Conservation (phyloP, 2,797 vertebrate genomes). For the Protonibea diacanthus region DNA sequence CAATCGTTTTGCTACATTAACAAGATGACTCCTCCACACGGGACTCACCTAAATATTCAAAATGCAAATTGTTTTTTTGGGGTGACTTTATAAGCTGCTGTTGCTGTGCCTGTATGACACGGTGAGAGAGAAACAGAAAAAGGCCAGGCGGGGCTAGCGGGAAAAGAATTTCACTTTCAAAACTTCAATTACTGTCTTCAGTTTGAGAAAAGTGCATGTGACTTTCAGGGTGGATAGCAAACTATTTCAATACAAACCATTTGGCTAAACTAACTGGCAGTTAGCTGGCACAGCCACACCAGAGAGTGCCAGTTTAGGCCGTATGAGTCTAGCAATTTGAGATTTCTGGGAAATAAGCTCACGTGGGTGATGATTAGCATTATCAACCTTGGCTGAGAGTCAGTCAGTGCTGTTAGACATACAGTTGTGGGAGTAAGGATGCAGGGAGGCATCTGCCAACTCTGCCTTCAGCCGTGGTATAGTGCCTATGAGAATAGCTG, state of each 20-base stretch:
- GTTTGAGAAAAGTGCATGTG: not conserved
- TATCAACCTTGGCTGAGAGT: constrained; percentile 52
- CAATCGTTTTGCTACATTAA: no score
- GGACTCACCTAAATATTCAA: no score
- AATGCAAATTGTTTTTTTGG: no score
- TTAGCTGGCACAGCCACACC: constrained; percentile 25
- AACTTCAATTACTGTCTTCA: no score
- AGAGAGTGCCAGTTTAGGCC: constrained; percentile 19
- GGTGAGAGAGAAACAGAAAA: no score
- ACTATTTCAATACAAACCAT: constrained; percentile 12
- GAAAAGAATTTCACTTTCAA: no score
- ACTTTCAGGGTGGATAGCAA: constrained; percentile 1
- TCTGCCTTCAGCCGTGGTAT: constrained; percentile 36
- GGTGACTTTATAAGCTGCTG: no score
- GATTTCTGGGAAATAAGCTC: constrained; percentile 53
- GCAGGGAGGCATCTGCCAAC: constrained; percentile 45
- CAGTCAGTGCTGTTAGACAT: constrained; percentile 43
- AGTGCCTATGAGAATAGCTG: constrained; percentile 35
- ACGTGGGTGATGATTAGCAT: constrained; percentile 62
- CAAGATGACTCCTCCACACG: no score
- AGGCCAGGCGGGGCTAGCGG: no score
- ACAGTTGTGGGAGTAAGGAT: constrained; percentile 48
- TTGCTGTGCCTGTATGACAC: no score
- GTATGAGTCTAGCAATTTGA: constrained; percentile 36
- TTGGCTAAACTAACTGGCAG: constrained; percentile 18